Percentiles rank a stretch among this genome's conserved stretches.
Evolutionary conservation across 2,888 invertebrate species (phyloP).

Genomic region (Conistra vaccinii): DNA sequence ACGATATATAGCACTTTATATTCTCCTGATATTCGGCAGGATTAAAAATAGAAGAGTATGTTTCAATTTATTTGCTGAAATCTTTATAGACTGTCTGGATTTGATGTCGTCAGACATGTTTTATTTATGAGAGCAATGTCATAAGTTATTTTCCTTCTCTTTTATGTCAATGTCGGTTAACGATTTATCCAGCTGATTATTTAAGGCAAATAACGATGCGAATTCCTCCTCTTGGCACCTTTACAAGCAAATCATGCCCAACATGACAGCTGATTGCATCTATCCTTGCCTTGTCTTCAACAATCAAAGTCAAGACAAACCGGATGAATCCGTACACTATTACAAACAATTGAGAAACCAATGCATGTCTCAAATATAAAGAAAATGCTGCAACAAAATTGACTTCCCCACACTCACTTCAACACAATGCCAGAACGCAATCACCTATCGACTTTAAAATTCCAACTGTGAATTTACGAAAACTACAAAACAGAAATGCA

Average conservation of each 20-base stretch:
- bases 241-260: conserved; percentile 37
- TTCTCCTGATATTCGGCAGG: conserved; percentile 22
- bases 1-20: conserved; percentile 47
- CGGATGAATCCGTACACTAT: conserved; percentile 34
- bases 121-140: conserved; percentile 25
- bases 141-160: conserved; percentile 3
- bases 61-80: conserved; percentile 43
- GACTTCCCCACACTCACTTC: not conserved
- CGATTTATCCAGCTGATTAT: conserved; percentile 21
- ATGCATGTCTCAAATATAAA: conserved; percentile 14
- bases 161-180: conserved; percentile 8
- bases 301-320: conserved; percentile 41
- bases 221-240: conserved; percentile 40
- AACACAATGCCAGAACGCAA: conserved; percentile 49
- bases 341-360: conserved; percentile 37
- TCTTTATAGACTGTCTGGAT: conserved; percentile 33
- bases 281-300: conserved; percentile 33
- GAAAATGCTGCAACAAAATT: conserved; percentile 27
- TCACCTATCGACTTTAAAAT: conserved; percentile 58
- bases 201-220: conserved; percentile 18
- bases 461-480: conserved; percentile 50
- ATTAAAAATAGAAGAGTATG: conserved; percentile 48
- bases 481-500: conserved; percentile 56
- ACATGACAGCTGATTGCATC: conserved; percentile 46
- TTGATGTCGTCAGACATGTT: conserved; percentile 15